Evolutionary conservation across 2,797 vertebrate species (phyloP).

Genomic region (Aplochiton taeniatus): DNA sequence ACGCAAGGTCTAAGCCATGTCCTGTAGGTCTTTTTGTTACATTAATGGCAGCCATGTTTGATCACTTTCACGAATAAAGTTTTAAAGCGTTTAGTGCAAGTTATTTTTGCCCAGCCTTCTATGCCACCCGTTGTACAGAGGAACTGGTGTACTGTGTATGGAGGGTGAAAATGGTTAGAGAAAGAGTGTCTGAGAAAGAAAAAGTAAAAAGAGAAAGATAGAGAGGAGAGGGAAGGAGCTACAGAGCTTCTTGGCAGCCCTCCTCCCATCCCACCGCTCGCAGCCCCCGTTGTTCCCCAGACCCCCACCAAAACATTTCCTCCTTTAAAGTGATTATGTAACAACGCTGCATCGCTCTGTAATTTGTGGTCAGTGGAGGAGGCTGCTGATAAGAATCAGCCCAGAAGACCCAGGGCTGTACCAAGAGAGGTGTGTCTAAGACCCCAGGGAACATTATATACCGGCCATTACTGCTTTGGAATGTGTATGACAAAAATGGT

Average conservation of each 20-base stretch:
- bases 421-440: slow-evolving; percentile 9
- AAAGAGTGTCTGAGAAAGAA: slow-evolving; percentile 9
- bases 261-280: slow-evolving; percentile 39
- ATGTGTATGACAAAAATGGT: slow-evolving; percentile 25
- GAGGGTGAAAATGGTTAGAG: slow-evolving; percentile 1
- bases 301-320: slow-evolving; percentile 77
- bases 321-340: slow-evolving; percentile 71
- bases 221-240: slow-evolving; percentile 15
- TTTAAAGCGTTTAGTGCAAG: slow-evolving; percentile 17
- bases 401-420: slow-evolving; percentile 8
- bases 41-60: slow-evolving; percentile 27
- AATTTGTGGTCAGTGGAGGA: slow-evolving; percentile 50
- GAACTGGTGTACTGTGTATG: slow-evolving; percentile 4
- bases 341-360: slow-evolving; percentile 55
- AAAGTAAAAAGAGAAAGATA: too few relatives aligned
- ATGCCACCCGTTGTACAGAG: slow-evolving; percentile 19
- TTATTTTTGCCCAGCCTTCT: slow-evolving; percentile 18
- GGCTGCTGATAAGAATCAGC: slow-evolving; percentile 50
- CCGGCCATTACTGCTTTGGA: slow-evolving; percentile 30
- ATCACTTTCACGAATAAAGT: slow-evolving; percentile 17
- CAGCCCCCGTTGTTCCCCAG: slow-evolving; percentile 30
- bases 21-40: slow-evolving; percentile 20
- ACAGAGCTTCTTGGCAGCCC: slow-evolving; percentile 26
- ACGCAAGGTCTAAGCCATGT: slow-evolving; percentile 5
- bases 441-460: neutral